Evolutionary conservation across 2,113 vertebrate genomes (phyloP), one percentile per base, ranked within the genome.

Genomic region (Solea senegalensis): DNA sequence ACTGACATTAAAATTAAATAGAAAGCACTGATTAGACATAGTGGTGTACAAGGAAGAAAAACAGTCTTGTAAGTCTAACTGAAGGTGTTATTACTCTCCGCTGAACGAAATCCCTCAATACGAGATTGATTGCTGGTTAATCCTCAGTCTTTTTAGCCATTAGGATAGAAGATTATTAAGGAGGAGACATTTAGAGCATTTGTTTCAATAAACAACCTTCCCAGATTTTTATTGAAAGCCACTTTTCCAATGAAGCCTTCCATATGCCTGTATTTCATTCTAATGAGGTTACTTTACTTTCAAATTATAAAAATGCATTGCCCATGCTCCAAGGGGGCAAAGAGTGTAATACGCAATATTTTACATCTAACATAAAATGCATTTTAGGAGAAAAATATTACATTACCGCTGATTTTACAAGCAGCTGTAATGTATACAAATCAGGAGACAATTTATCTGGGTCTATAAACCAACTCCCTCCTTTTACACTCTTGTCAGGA

Each of bases 81-180:
- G 77, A 74, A 81, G 81, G 70, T 71, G 65, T 63, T 80, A 87
- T 89, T 90, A 85, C 57, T 85, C 74, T 83, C 61, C 67, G 56
- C 66, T 76, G 72, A 68, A 62, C 81, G 60, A 85, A 85, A 86
- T 75, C 62, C 65, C 78, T 73, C 71, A 75, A 75, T 78, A 60
- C 46, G 55, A 74, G 77, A 90, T 84, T 89, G 87, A 93, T 86
- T 79, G 62, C 82, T 53, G 72, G 76, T 78, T 87, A 86, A 89
- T 86, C 65, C 72, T 76, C 73, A 53, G 79, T 86, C 81, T 76
- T 87, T 65, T 82, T 50, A 66, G 75, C 88, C 84, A 91, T 91
- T 90, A 89, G 69, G 68, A 64, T 14, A 16, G 61, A 43, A 57
- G 68, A 69, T 87, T 87, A 88, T 91, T 87, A 85, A 75, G 78